These are phyloP conservation scores for Phalacrocorax pelagicus DNA, from an alignment of 2,113 vertebrate genomes.

Conservation along the genomic window DNA sequence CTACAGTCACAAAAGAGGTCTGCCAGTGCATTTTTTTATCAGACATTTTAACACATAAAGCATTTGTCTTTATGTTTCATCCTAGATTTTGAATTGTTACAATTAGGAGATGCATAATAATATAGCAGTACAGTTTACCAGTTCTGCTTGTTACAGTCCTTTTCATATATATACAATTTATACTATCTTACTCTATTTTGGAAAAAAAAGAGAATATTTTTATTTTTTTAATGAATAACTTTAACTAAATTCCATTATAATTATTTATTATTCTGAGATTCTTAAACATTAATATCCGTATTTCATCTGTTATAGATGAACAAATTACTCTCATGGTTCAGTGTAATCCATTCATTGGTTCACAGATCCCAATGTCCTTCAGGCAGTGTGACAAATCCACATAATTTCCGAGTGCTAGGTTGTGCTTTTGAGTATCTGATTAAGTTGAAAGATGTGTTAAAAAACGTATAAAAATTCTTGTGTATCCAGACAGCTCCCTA, in stretches of 20 bases:
- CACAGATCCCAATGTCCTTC: conserved; percentile 22
- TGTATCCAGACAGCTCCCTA: background rate
- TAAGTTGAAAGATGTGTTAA: conserved; percentile 41
- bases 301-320: conserved; percentile 28
- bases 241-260: background rate
- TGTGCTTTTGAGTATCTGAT: conserved; percentile 45
- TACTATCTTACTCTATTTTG: background rate
- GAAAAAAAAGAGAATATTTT: background rate
- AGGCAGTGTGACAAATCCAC: conserved; percentile 50
- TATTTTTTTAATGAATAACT: background rate
- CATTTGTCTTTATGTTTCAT: background rate
- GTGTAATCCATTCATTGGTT: conserved; percentile 39
- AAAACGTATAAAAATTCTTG: background rate
- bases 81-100: background rate
- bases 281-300: background rate
- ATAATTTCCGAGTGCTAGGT: conserved; percentile 41
- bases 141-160: background rate
- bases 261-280: background rate
- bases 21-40: background rate
- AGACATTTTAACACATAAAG: background rate
- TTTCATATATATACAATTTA: background rate
- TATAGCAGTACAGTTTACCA: background rate
- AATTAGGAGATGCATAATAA: background rate
- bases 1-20: background rate
- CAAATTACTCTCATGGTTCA: conserved; percentile 32